Conservation (phyloP, 2,113 vertebrate genomes). For the Odontophorus gujanensis region DNA sequence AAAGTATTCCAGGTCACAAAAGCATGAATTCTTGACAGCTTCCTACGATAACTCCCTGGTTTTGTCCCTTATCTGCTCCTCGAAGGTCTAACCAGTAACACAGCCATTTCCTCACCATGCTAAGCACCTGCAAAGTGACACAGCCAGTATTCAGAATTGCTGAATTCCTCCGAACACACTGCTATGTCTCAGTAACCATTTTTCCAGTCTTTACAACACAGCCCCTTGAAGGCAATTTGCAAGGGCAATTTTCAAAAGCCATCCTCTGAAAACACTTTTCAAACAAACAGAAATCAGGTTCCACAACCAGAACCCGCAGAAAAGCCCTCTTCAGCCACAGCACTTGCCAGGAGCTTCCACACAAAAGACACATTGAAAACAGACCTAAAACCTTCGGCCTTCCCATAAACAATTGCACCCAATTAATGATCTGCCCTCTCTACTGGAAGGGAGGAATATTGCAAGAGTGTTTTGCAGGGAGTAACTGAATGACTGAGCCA, state of each 20-base stretch:
- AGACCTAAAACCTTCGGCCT: neutral
- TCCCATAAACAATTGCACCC: neutral
- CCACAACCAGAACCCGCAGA: neutral
- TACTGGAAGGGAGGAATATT: rapidly evolving
- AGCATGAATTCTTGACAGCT: neutral
- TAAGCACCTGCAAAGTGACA: neutral
- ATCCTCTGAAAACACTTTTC: neutral
- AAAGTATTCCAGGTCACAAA: neutral
- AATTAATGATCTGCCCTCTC: rapidly evolving
- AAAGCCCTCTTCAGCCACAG: neutral
- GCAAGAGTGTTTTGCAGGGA: neutral
- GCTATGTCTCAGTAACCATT: rapidly evolving
- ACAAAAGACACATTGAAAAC: neutral
- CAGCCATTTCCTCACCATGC: neutral
- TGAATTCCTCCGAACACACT: rapidly evolving
- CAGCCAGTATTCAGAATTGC: neutral
- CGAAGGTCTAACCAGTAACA: neutral
- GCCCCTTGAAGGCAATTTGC: neutral
- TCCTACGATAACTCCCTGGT: neutral
- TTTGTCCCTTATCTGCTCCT: neutral
- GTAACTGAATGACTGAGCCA: neutral
- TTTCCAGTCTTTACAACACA: neutral
- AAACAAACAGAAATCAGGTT: neutral
- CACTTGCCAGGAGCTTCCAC: neutral
- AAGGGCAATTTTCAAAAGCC: neutral